Conservation (phyloP, 1,140 invertebrate species). For the Lordiphosa stackelbergi region DNA sequence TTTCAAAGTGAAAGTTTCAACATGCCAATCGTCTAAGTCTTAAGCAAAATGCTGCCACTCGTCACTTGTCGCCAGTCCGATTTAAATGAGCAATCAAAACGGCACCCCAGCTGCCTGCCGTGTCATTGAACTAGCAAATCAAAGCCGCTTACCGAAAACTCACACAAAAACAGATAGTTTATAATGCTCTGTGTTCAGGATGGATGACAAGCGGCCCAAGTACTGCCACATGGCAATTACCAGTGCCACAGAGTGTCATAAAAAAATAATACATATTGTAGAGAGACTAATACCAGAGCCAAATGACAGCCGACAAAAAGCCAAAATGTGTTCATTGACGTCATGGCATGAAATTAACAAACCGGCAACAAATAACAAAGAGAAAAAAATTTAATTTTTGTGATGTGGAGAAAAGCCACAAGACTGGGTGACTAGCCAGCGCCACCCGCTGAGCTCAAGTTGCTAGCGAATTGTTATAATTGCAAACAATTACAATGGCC, state of each 20-base stretch:
- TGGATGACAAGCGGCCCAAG: conserved; percentile 60
- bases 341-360: conserved; percentile 52
- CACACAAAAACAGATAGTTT: conserved; percentile 51
- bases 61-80: conserved; percentile 38
- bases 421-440: conserved; percentile 33
- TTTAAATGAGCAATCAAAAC: conserved; percentile 72
- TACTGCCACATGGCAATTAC: conserved; percentile 66
- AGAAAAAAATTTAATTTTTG: conserved; percentile 23
- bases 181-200: conserved; percentile 42
- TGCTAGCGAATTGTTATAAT: conserved; percentile 61
- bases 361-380: conserved; percentile 25
- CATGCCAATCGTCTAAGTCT: conserved; percentile 57
- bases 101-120: conserved; percentile 38
- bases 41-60: conserved; percentile 34
- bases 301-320: conserved; percentile 51
- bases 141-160: conserved; percentile 61
- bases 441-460: conserved; percentile 53
- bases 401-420: conserved; percentile 59
- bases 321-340: conserved; percentile 69
- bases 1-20: conserved; percentile 52
- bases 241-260: conserved; percentile 48
- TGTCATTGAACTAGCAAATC: conserved; percentile 68
- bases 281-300: conserved; percentile 28
- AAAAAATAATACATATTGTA: conserved; percentile 43
- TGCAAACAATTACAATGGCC: conserved; percentile 64